phyloP scores from a whole-genome alignment of 2,888 invertebrate species.

The Ditylenchus weischeri region DNA sequence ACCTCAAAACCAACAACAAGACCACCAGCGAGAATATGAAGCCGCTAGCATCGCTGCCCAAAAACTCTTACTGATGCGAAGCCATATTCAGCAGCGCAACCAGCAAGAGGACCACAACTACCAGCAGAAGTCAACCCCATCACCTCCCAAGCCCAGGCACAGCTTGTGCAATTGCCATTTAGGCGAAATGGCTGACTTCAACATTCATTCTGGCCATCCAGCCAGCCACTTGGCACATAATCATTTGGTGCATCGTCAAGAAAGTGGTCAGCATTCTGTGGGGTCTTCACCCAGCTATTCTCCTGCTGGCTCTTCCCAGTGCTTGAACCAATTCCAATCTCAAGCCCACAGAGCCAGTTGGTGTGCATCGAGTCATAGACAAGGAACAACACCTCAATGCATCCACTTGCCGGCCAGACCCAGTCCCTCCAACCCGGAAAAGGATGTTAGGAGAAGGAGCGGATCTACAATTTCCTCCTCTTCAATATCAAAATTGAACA shows the following conservation, averaged over 20 bases:
- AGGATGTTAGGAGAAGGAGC: neutral
- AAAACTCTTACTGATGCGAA: neutral
- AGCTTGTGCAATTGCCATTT: constrained; percentile 5
- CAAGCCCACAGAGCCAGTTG: neutral
- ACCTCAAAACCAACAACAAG: neutral
- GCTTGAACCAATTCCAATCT: neutral
- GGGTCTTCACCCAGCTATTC: neutral
- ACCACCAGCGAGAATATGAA: neutral
- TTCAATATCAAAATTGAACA: neutral
- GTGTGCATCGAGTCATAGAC: neutral
- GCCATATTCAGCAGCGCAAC: constrained; percentile 2
- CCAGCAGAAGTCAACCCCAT: neutral
- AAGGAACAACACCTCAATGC: too few relatives aligned
- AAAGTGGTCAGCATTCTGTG: neutral
- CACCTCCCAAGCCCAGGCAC: neutral
- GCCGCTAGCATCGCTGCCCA: neutral
- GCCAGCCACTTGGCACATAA: neutral
- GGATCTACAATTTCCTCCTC: neutral
- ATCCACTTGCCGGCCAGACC: neutral
- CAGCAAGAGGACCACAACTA: constrained; percentile 2
- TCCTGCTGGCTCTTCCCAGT: neutral
- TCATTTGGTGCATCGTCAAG: neutral
- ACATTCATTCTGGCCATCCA: neutral
- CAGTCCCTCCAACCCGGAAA: neutral
- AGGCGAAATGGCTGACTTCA: neutral